Conservation (phyloP, 2,888 invertebrate genomes). For the Hoplodrina blanda region DNA sequence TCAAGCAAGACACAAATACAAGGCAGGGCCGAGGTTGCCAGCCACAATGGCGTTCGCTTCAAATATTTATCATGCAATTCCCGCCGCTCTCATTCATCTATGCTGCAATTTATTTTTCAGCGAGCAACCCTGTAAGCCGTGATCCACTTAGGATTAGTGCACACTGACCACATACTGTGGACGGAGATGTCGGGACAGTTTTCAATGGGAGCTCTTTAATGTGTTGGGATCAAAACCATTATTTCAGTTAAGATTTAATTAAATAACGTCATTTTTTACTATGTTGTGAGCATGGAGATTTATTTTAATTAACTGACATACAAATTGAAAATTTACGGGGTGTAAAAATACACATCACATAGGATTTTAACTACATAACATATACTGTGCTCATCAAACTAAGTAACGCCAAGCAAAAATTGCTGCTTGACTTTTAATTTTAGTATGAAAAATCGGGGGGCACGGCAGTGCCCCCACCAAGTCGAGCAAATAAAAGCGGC, state of each 20-base stretch:
- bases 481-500: too few relatives aligned
- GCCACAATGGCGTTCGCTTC: constrained; percentile 68
- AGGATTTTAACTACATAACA: too few relatives aligned
- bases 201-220: not conserved
- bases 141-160: constrained; percentile 62
- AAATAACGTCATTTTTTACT: not conserved
- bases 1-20: constrained; percentile 54
- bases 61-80: constrained; percentile 81
- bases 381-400: too few relatives aligned
- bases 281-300: not conserved
- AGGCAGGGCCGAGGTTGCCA: constrained; percentile 50
- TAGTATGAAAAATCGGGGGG: too few relatives aligned
- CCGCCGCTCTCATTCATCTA: constrained; percentile 78
- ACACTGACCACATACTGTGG: constrained; percentile 44
- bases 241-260: not conserved
- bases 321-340: not conserved
- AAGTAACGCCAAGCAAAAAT: too few relatives aligned
- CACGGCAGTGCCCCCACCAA: too few relatives aligned
- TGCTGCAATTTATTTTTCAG: constrained; percentile 79
- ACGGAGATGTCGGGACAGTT: constrained; percentile 1
- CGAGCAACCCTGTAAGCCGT: constrained; percentile 59
- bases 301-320: not conserved
- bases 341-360: too few relatives aligned
- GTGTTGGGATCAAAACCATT: not conserved
- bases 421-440: too few relatives aligned